Conservation (phyloP, 2,797 vertebrate genomes). For the Allenopithecus nigroviridis region DNA sequence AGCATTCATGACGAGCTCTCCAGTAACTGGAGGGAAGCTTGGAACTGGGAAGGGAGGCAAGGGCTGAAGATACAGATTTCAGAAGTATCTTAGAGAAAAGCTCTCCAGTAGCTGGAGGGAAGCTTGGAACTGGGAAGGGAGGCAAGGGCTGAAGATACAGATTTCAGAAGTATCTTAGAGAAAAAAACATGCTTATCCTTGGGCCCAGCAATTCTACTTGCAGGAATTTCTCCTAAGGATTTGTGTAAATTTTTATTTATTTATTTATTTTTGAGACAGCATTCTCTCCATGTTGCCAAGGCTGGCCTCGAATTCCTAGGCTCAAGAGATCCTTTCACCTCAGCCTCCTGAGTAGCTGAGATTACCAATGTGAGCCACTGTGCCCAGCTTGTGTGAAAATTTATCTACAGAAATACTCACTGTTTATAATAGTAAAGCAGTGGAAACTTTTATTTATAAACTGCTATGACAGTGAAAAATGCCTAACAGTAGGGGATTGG, state of each 20-base stretch:
- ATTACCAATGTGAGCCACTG: neutral
- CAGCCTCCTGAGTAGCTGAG: neutral
- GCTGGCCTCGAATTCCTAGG: neutral
- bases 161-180: constrained; percentile 25
- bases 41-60: neutral
- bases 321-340: neutral
- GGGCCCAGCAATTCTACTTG: constrained; percentile 3
- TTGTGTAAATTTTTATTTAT: constrained; percentile 3
- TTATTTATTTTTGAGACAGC: neutral
- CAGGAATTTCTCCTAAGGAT: constrained; percentile 59
- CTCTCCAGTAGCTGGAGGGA: no score
- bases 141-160: neutral
- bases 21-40: neutral
- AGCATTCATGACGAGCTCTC: neutral
- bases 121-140: neutral
- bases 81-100: neutral
- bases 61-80: neutral
- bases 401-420: constrained; percentile 50
- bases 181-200: constrained; percentile 1
- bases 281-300: neutral
- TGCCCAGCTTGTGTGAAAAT: constrained; percentile 10
- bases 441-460: constrained; percentile 44
- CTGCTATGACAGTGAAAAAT: constrained; percentile 15
- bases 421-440: constrained; percentile 51
- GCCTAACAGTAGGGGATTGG: neutral